Evolutionary conservation across 2,888 invertebrate genomes (phyloP), one percentile per base, ranked within the genome.

Genomic region (Ormyrus rosae): DNA sequence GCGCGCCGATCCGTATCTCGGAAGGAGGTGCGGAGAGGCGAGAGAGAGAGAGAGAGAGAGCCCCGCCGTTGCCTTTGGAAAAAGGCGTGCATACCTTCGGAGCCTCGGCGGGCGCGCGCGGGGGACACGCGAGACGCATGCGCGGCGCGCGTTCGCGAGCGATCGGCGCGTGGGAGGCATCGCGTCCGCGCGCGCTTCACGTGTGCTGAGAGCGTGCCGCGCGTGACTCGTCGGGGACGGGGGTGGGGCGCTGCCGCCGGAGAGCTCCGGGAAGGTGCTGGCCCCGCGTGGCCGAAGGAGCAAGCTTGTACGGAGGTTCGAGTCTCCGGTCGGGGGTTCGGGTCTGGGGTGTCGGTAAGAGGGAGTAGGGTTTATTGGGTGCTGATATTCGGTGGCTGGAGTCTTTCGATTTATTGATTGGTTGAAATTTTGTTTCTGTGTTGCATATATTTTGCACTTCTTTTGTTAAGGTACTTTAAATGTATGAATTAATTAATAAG

Each of bases 191-290:
- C 85, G 86, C 86, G 87, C 85, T 87, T 88, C 89, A 88, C 90
- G 89, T 87, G 90, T 87, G 87, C 85, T 80, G 82, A 86, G 87
- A 90, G 88, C 89, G 90, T 90, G 90, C 90, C 80, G 76, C 73
- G 67, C 67, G 71, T 87, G 90, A 88, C 87, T 85, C 82, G 77
- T 69, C 46, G 45, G 70, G 58, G 64, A 55, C 60, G 64, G n/a
- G 19, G 74, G 13, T 13, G 58, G 58, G 70, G 19, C 73, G 46
- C 13, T 2, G 53, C 53, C 5, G 34, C 13, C 61, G 10, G 8
- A 4, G 48, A 2, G 19, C 5, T 0, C 45, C 70, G 64, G 75
- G 67, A 60, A 81, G 78, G 69, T 82, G 83, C 83, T 83, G 82
- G 68, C n/a, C 73, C 65, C 81, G 46, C 3, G 7, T 19, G 75